Evolutionary conservation across 2,888 invertebrate genomes (phyloP), one percentile per base, ranked within the genome.

Genomic region (Epiblema foenella): DNA sequence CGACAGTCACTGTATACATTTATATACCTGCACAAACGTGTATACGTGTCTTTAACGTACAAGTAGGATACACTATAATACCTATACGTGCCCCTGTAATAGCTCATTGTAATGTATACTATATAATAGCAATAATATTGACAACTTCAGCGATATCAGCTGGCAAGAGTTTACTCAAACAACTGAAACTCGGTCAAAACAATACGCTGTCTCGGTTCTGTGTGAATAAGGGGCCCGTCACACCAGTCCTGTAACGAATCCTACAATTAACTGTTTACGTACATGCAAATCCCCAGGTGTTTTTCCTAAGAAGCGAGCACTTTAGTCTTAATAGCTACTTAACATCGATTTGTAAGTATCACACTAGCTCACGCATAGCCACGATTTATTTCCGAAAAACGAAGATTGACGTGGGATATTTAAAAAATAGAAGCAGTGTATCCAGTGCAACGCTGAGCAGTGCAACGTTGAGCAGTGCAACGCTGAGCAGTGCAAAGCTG

Each of bases 151-250:
- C 58, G 58, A 20, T 39, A 39, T 18, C 12, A 37, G 39, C 39
- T 29, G 29, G 15, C 42, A 15, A 33, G 20, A 57, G 12, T 1
- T 58, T 1, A 17, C n/a, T n/a, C n/a, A 9, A 1, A 12, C 10
- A 24, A 29, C 39, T 51, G 37, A 52, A 65, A 70, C 65, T 29
- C 54, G 59, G 70, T 66, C 20, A 65, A 20, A 15, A 65, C 52
- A 52, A 65, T 59, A 42, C 37, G 49, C 51, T 69, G 58, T 63
- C 49, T 10, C 46, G 37, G 37, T 37, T 42, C 42, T 64, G 64
- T 60, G 46, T 11, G 39, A 59, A 39, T 59, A 59, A 59, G 15
- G 59, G 1, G 58, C 15, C 20, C 18, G 58, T 39, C 58, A 59
- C 58, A 59, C 29, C n/a, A 39, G 9, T 8, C n/a, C n/a, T n/a